These are phyloP conservation scores for Heliconius nattereri DNA, from an alignment of 1,140 invertebrate genomes.

Conservation along the genomic window DNA sequence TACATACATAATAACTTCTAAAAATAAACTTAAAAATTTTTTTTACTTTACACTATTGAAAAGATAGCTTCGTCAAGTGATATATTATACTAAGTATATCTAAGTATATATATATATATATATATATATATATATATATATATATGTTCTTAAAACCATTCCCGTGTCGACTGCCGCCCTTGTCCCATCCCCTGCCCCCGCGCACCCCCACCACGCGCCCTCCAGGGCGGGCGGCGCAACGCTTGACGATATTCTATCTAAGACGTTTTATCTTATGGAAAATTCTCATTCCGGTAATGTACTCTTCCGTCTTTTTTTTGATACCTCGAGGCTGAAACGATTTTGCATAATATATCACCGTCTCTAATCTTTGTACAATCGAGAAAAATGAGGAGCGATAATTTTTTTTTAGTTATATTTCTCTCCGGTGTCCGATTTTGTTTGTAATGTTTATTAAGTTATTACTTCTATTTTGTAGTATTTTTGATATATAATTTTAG, in stretches of 20 bases:
- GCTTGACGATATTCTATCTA: slow-evolving; percentile 24
- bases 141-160: slow-evolving; percentile 22
- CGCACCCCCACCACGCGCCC: background rate
- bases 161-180: slow-evolving; percentile 20
- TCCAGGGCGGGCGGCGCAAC: background rate
- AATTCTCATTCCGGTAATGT: slow-evolving; percentile 29
- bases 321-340: slow-evolving; percentile 7
- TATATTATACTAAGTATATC: background rate
- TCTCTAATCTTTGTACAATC: background rate
- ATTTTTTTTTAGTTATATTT: background rate
- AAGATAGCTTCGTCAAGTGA: slow-evolving; percentile 1
- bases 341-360: slow-evolving; percentile 18
- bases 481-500: no score
- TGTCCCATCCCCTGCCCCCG: background rate
- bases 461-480: background rate
- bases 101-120: no score
- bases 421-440: background rate
- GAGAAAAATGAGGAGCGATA: background rate
- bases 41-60: background rate
- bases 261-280: slow-evolving; percentile 28
- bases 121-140: no score
- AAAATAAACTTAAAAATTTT: background rate
- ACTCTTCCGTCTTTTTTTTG: slow-evolving; percentile 28
- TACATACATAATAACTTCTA: no score
- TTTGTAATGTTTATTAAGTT: background rate